These are phyloP conservation scores for Vulpes lagopus DNA, from an alignment of 2,113 vertebrate genomes.

Conservation along the genomic window DNA sequence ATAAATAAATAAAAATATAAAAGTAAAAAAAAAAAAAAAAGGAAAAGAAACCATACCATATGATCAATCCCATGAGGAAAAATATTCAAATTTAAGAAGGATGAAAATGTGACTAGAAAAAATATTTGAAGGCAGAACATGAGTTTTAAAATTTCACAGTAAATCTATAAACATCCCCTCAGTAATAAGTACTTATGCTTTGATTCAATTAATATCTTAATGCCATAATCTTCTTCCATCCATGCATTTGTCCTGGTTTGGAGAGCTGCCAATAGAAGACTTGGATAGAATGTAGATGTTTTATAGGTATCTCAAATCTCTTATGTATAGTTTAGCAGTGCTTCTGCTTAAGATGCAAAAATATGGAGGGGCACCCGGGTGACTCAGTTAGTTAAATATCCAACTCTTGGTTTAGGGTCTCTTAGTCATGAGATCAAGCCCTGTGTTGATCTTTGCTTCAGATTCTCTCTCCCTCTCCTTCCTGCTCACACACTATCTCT, in stretches of 20 bases:
- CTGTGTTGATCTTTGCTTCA: not conserved
- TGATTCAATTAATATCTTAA: not conserved
- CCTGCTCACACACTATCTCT: not conserved
- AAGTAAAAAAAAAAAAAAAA: too few species aligned
- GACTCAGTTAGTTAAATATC: not conserved
- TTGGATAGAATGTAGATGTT: not conserved
- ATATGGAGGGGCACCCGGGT: not conserved
- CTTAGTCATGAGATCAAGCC: not conserved
- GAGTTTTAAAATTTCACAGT: not conserved
- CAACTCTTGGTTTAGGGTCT: not conserved
- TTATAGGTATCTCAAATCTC: not conserved
- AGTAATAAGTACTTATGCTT: not conserved
- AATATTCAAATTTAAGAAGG: not conserved
- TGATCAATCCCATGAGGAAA: not conserved
- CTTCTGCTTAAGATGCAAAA: not conserved
- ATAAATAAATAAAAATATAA: too few species aligned
- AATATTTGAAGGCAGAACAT: not conserved
- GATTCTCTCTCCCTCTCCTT: not conserved
- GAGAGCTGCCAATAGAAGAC: not conserved
- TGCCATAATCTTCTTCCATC: not conserved
- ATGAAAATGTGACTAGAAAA: not conserved
- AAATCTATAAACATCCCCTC: not conserved
- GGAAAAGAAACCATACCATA: not conserved
- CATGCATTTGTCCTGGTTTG: constrained; percentile 20
- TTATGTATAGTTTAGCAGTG: not conserved